These are phyloP conservation scores for Heliconius congener DNA, from an alignment of 1,140 invertebrate species.

Conservation along the genomic window DNA sequence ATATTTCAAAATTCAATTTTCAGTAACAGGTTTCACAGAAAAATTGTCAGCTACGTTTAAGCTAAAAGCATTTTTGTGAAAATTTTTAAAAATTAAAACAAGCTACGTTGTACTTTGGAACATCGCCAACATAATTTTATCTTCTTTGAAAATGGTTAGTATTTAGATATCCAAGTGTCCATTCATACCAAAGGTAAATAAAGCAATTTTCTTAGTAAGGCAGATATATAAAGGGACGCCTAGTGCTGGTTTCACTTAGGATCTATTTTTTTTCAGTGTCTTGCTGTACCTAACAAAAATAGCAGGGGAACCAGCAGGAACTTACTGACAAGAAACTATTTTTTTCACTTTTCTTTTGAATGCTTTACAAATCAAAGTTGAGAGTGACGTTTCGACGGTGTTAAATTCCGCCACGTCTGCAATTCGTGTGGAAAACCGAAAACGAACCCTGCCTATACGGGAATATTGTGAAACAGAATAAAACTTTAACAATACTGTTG, in stretches of 20 bases:
- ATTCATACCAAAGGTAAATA: neutral
- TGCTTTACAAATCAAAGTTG: too few relatives aligned
- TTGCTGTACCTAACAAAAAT: neutral
- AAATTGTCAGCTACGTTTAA: neutral
- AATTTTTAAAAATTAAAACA: conserved; percentile 2
- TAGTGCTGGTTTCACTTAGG: neutral
- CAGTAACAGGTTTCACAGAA: neutral
- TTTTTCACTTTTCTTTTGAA: too few relatives aligned
- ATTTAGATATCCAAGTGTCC: neutral
- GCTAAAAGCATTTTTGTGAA: conserved; percentile 14
- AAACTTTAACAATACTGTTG: too few relatives aligned
- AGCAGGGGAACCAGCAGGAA: neutral
- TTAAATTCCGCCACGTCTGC: too few relatives aligned
- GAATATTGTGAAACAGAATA: too few relatives aligned
- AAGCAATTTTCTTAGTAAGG: too few relatives aligned
- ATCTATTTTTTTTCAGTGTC: neutral
- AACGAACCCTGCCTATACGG: too few relatives aligned
- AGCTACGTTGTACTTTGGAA: conserved; percentile 14
- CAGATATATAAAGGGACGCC: too few relatives aligned
- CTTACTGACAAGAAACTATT: neutral
- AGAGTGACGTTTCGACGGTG: too few relatives aligned
- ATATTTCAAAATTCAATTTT: neutral
- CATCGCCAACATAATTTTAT: conserved; percentile 16
- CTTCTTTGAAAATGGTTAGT: neutral
- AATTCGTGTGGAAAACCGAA: too few relatives aligned